phyloP scores from a whole-genome alignment of 2,888 invertebrate genomes.

The Agrochola macilenta region DNA sequence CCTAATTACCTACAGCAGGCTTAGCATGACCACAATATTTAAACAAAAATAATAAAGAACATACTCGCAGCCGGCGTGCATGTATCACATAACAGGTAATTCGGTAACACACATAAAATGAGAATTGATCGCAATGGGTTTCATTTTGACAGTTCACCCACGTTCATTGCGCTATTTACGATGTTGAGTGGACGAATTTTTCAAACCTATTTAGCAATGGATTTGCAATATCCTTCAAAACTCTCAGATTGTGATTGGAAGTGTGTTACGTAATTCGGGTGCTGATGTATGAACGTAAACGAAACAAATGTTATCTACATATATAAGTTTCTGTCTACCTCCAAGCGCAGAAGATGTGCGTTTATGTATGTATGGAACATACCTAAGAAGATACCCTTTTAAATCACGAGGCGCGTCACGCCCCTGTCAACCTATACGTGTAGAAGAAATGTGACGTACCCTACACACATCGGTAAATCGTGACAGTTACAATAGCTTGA shows the following conservation, averaged over 20 bases:
- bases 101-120: too few relatives aligned
- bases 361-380: not conserved
- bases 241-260: too few relatives aligned
- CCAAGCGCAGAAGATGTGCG: too few relatives aligned
- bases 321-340: not conserved
- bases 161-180: too few relatives aligned
- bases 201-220: too few relatives aligned
- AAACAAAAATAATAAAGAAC: too few relatives aligned
- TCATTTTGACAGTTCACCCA: too few relatives aligned
- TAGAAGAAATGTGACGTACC: constrained; percentile 29
- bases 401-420: constrained; percentile 34
- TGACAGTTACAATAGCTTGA: constrained; percentile 52
- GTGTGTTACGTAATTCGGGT: too few relatives aligned
- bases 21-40: too few relatives aligned
- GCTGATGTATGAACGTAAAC: not conserved
- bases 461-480: constrained; percentile 38
- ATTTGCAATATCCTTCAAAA: too few relatives aligned
- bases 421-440: constrained; percentile 12
- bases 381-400: constrained; percentile 6
- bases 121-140: too few relatives aligned
- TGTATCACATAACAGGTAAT: not conserved
- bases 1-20: not conserved
- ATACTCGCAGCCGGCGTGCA: not conserved
- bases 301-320: not conserved
- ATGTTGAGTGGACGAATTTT: too few relatives aligned